Evolutionary conservation across 1,140 invertebrate genomes (phyloP).

Genomic region (Theocolax elegans): DNA sequence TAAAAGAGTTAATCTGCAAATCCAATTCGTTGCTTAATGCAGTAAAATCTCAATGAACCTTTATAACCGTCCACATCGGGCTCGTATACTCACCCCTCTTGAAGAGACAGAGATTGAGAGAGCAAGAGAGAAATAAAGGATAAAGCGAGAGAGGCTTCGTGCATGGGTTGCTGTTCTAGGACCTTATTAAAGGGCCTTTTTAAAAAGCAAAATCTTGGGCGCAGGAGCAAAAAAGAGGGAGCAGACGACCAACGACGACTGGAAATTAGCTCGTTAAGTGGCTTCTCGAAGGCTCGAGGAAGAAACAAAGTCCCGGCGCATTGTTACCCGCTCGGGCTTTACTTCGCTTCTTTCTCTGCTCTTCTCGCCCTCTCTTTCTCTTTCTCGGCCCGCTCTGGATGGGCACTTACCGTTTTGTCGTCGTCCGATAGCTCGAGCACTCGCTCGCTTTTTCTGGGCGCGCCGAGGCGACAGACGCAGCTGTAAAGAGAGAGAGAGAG

Average conservation of each 20-base stretch:
- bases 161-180: not conserved
- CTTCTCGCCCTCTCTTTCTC: conserved; percentile 13
- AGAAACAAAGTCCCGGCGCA: not conserved
- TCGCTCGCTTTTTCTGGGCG: too few species aligned
- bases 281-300: conserved; percentile 8
- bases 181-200: conserved; percentile 29
- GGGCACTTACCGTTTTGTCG: not conserved
- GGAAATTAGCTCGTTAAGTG: conserved; percentile 23
- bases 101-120: too few species aligned
- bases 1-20: too few species aligned
- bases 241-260: not conserved
- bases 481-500: not conserved
- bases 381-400: not conserved
- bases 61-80: not conserved
- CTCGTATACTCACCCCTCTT: too few species aligned
- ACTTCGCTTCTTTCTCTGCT: not conserved
- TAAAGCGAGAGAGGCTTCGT: not conserved
- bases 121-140: not conserved
- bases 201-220: conserved; percentile 42
- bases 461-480: not conserved
- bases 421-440: not conserved
- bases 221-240: conserved; percentile 7
- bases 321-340: not conserved
- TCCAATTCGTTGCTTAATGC: too few species aligned
- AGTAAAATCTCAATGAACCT: too few species aligned